Evolutionary conservation across 2,888 invertebrate genomes (phyloP), one percentile per base, ranked within the genome.

Genomic region (Toxonevra muliebris): DNA sequence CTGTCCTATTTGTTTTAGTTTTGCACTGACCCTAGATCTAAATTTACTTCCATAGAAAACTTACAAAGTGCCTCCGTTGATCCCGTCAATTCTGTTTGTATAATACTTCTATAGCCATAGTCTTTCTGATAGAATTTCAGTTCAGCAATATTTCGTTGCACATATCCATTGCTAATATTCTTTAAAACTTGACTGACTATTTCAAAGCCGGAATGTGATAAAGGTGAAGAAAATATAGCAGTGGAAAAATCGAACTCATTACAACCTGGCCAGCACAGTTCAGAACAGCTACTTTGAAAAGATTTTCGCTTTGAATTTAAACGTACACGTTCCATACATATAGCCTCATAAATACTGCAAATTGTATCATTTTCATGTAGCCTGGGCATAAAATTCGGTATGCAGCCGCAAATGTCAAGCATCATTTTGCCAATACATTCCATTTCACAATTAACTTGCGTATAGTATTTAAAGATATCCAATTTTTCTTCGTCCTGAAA

Each of bases 11-110:
- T 30, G 30, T 30, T 30, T 30, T n/a, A n/a, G n/a, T n/a, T n/a
- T n/a, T n/a, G n/a, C n/a, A n/a, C n/a, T n/a, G n/a, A n/a, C n/a
- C n/a, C n/a, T n/a, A n/a, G n/a, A n/a, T n/a, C n/a, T n/a, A n/a
- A n/a, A n/a, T n/a, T n/a, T n/a, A n/a, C n/a, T n/a, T 9, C 17
- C 10, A 12, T 42, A 17, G 48, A 7, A 1, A 58, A 73, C 91
- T 90, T 86, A 92, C 93, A 92, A 65, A 93, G 83, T 82, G 93
- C 91, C 84, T 93, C 93, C 0, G 92, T 91, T 63, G 92, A 89
- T 53, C 93, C 93, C 78, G 92, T 92, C 59, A 93, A 87, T 82
- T 92, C 91, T 58, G 90, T 91, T 83, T 92, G 92, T 1, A 90
- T 88, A 71, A 87, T 89, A 73, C 90, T 89, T 55, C 89, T 88